Evolutionary conservation across 2,113 vertebrate genomes (phyloP), one percentile per base, ranked within the genome.

Genomic region (Neotragus moschatus): DNA sequence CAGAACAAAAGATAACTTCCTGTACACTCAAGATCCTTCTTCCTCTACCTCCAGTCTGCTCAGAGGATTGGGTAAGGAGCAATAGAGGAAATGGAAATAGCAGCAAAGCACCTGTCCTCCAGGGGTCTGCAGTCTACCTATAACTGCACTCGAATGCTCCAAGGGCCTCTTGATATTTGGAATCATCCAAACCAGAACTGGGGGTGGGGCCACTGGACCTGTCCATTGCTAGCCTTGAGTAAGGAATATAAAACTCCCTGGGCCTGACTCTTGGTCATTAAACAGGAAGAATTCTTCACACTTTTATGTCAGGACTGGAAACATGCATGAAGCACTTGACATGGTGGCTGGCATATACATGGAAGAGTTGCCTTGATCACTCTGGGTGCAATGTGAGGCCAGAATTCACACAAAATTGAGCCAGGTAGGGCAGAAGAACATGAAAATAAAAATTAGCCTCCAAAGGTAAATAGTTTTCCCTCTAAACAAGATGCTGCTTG

Each of bases 301-400:
- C 6, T 21, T 49, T 86, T 12, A 56, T 5, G 5, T 28, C 53
- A 91, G 13, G 16, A 25, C 45, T 3, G 49, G 28, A 92, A 9
- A 43, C 3, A 4, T 8, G 7, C 15, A 36, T 28, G 23, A 47
- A 80, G 25, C 11, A 2, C 23, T 7, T 9, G 75, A 45, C 7
- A 36, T 9, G 0, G 12, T 13, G n/a, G 15, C 45, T 51, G 15
- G 21, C 3, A 3, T 19, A 4, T 0, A 15, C 28, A 12, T 7
- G 1, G 79, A 47, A 43, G 79, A 23, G 26, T 26, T n/a, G 7
- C n/a, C 81, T 4, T 66, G 9, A 3, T 2, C n/a, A 16, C 36
- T 1, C 26, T 0, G 21, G 87, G 53, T 1, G 21, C 4, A 10
- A 3, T 0, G 1, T 7, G 25, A 5, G 19, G 19, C 3, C 56